Conservation (phyloP, 2,888 invertebrate genomes). For the Tortrix viridana region DNA sequence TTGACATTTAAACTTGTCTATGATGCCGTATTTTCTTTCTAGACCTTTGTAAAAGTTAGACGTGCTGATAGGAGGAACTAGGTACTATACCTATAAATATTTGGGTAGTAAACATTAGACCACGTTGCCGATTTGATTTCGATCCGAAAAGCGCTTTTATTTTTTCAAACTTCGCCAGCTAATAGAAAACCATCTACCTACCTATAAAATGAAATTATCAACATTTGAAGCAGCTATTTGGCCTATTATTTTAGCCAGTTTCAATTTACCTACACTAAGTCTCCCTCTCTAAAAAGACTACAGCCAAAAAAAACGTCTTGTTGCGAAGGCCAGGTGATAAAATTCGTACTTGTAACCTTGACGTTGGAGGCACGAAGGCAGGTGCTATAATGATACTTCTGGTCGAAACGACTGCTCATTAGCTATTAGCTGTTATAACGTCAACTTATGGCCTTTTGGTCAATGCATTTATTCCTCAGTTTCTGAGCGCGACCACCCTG, state of each 20-base stretch:
- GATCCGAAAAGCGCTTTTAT: too few relatives aligned
- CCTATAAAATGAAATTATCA: too few relatives aligned
- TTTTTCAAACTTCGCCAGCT: too few relatives aligned
- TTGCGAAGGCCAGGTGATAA: conserved; percentile 6
- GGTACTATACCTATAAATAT: too few relatives aligned
- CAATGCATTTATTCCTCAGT: background rate
- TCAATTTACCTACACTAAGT: background rate
- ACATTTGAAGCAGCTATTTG: too few relatives aligned
- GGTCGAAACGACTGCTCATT: conserved; percentile 1
- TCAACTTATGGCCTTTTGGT: background rate
- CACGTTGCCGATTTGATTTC: too few relatives aligned
- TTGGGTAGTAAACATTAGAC: too few relatives aligned
- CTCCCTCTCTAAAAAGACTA: background rate
- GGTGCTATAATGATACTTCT: conserved; percentile 11
- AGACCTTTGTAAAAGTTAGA: too few relatives aligned
- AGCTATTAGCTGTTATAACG: conserved; percentile 5
- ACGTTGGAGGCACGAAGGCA: conserved; percentile 11
- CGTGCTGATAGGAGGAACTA: too few relatives aligned
- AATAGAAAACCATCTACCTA: too few relatives aligned
- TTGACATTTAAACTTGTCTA: conserved; percentile 1
- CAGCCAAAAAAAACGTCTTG: conserved; percentile 8
- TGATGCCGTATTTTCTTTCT: background rate
- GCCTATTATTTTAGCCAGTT: too few relatives aligned
- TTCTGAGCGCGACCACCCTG: background rate
- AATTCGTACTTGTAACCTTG: conserved; percentile 21